A percentile compares a stretch with the other conserved stretches of the same genome.
These are phyloP conservation scores for Paratilapia polleni DNA, from an alignment of 2,113 vertebrate species.

Conservation along the genomic window DNA sequence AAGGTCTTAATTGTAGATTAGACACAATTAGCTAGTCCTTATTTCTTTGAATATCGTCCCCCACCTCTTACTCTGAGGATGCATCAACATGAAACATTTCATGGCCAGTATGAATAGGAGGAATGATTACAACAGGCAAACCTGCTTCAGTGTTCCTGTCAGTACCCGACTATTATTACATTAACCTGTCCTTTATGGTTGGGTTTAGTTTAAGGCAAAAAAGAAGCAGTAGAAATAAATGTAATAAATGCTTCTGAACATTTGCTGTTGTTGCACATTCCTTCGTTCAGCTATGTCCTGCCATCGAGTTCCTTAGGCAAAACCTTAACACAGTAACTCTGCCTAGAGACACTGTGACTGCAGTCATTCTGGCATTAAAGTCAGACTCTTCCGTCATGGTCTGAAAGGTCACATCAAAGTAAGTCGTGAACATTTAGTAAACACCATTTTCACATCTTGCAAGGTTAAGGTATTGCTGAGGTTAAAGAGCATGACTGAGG, in stretches of 20 bases:
- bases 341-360: too few relatives aligned
- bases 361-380: too few relatives aligned
- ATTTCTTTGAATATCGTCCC: fast-evolving
- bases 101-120: too few relatives aligned
- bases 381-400: not conserved
- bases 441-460: fast-evolving
- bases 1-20: too few relatives aligned
- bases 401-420: not conserved
- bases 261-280: too few relatives aligned
- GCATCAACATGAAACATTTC: not conserved
- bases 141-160: not conserved
- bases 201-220: not conserved
- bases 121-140: not conserved
- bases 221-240: not conserved
- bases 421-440: not conserved
- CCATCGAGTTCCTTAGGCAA: too few relatives aligned
- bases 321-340: too few relatives aligned
- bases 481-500: too few relatives aligned
- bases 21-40: too few relatives aligned
- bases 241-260: too few relatives aligned
- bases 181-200: not conserved
- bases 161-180: too few relatives aligned
- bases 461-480: not conserved
- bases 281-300: too few relatives aligned
- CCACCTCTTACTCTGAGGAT: not conserved